Evolutionary conservation across 2,113 vertebrate species (phyloP).

Genomic region (Aplodontia rufa): DNA sequence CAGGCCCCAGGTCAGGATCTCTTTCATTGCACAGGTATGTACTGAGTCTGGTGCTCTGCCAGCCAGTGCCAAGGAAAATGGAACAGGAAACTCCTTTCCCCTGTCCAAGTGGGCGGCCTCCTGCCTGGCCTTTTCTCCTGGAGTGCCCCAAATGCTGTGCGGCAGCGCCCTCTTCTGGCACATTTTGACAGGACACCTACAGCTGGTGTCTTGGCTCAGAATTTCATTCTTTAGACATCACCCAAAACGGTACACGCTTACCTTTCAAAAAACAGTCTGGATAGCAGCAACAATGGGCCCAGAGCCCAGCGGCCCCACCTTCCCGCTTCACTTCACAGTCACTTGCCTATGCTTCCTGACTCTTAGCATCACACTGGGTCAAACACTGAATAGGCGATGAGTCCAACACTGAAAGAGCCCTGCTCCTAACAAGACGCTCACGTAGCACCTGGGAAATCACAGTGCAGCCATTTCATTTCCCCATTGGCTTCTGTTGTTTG

Average conservation of each 20-base stretch:
- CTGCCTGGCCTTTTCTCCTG: fast-evolving
- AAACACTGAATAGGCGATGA: fast-evolving
- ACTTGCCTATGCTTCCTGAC: background rate
- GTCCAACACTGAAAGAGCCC: background rate
- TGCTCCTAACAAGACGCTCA: background rate
- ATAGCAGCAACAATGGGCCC: background rate
- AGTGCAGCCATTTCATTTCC: background rate
- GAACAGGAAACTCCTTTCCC: background rate
- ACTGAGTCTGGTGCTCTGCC: background rate
- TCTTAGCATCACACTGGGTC: background rate
- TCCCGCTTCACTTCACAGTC: background rate
- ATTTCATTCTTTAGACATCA: background rate
- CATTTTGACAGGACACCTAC: background rate
- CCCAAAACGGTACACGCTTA: background rate
- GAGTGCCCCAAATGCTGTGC: background rate
- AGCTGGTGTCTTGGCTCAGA: background rate
- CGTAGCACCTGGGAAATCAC: background rate
- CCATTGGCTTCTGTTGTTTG: background rate
- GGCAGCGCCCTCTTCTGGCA: constrained; percentile 52
- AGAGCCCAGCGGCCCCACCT: background rate
- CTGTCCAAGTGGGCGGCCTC: fast-evolving
- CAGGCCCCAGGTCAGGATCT: background rate
- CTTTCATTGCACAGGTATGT: background rate
- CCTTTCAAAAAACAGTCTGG: background rate
- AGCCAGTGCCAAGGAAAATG: background rate